A percentile compares a stretch with the other conserved stretches of the same genome.
Evolutionary conservation across 92 coral and sea anemone species (phyloP).

Genomic region (Epizoanthus stellaris): DNA sequence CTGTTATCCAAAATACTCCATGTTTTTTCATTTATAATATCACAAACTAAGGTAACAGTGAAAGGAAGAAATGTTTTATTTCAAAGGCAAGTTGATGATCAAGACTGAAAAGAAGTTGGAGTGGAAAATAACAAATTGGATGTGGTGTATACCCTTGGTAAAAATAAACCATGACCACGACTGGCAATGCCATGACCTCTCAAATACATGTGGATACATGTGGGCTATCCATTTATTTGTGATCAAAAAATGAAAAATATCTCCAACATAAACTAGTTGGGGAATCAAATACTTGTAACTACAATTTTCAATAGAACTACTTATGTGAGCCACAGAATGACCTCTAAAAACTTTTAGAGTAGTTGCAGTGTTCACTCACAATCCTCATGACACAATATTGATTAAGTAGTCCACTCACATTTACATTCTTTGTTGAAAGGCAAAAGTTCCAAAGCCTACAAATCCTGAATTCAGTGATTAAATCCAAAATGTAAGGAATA

Average conservation of each 20-base stretch:
- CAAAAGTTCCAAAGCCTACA: too few species aligned
- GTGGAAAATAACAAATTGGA: background rate
- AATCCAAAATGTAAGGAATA: too few species aligned
- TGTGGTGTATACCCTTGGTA: background rate
- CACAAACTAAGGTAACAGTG: background rate
- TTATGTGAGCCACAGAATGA: too few species aligned
- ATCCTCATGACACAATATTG: background rate
- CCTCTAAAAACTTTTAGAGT: background rate
- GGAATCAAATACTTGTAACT: background rate
- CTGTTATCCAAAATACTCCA: slow-evolving; percentile 6
- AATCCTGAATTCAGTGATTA: too few species aligned
- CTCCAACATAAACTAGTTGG: background rate
- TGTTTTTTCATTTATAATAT: background rate
- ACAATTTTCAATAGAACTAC: too few species aligned
- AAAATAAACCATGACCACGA: background rate
- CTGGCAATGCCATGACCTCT: background rate
- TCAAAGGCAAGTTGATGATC: background rate
- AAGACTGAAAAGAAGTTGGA: background rate
- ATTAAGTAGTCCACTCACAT: too few species aligned
- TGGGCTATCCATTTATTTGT: background rate
- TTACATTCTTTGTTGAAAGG: too few species aligned
- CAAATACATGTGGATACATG: background rate
- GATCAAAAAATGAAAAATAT: background rate
- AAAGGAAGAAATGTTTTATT: background rate
- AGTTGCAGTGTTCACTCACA: background rate